Conservation (phyloP, 1,140 invertebrate genomes). For the Drosophila eugracilis region DNA sequence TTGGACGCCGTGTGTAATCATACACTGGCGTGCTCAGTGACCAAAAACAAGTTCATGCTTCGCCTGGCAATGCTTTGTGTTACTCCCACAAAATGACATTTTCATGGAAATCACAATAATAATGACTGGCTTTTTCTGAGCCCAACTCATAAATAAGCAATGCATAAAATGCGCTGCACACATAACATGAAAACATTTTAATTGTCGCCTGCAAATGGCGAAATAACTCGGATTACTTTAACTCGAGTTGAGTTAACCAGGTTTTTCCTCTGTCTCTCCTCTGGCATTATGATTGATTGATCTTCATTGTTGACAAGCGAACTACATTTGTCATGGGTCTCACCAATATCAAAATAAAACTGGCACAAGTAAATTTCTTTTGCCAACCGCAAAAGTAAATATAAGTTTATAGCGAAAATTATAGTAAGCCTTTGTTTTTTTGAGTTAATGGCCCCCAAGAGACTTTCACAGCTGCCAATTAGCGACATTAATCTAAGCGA, state of each 20-base stretch:
- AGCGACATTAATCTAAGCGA: constrained; percentile 22
- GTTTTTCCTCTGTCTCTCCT: constrained; percentile 45
- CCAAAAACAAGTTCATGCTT: constrained; percentile 74
- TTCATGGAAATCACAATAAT: constrained; percentile 64
- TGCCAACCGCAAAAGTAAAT: constrained; percentile 20
- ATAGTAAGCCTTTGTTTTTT: constrained; percentile 38
- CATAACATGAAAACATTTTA: constrained; percentile 71
- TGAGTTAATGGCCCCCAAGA: not conserved
- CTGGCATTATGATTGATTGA: constrained; percentile 57
- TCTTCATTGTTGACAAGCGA: constrained; percentile 57
- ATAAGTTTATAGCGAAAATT: not conserved
- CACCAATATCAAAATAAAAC: constrained; percentile 24
- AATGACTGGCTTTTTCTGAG: constrained; percentile 30
- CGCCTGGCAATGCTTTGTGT: constrained; percentile 34
- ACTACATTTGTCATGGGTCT: constrained; percentile 60
- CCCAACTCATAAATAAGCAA: constrained; percentile 45
- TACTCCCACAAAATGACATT: constrained; percentile 41
- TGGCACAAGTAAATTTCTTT: constrained; percentile 46
- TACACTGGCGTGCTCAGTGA: constrained; percentile 51
- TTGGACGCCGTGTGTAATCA: constrained; percentile 34
- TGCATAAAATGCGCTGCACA: constrained; percentile 38
- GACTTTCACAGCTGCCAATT: constrained; percentile 42
- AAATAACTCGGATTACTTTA: constrained; percentile 45
- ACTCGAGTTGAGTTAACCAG: constrained; percentile 28
- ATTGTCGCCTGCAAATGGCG: constrained; percentile 68